phyloP scores from a whole-genome alignment of 2,888 invertebrate genomes.

The Cryptophagus acutangulus region DNA sequence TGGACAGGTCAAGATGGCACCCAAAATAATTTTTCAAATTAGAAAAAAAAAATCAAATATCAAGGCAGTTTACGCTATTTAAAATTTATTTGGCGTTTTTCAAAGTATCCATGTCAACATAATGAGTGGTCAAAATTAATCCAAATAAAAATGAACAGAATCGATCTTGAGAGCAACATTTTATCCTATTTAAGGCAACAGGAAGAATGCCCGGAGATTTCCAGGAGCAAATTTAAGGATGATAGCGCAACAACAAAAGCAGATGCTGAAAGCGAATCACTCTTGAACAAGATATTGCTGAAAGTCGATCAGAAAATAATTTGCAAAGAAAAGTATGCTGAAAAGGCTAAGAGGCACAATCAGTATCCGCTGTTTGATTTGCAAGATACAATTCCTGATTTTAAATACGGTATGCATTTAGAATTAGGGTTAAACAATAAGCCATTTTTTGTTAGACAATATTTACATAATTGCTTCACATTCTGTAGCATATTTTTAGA shows the following conservation, averaged over 20 bases:
- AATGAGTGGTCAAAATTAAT: too few relatives aligned
- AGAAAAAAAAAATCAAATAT: too few relatives aligned
- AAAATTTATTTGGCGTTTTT: too few relatives aligned
- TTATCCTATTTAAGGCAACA: conserved; percentile 27
- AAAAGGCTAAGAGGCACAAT: conserved; percentile 31
- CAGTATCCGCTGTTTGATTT: conserved; percentile 38
- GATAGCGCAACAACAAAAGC: not conserved
- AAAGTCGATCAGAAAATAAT: conserved; percentile 32
- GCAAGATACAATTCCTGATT: conserved; percentile 32
- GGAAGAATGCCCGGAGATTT: conserved; percentile 20
- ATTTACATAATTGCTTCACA: too few relatives aligned
- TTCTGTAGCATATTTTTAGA: too few relatives aligned
- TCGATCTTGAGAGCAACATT: conserved; percentile 24
- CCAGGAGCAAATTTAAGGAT: conserved; percentile 1
- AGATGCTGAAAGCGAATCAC: conserved; percentile 13
- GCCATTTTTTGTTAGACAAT: too few relatives aligned
- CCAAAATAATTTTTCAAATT: too few relatives aligned
- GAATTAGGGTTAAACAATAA: too few relatives aligned
- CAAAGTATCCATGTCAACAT: too few relatives aligned
- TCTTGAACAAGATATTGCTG: conserved; percentile 33
- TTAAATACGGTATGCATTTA: conserved; percentile 39
- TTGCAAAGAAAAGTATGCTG: conserved; percentile 32
- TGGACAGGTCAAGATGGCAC: too few relatives aligned
- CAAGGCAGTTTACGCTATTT: too few relatives aligned
- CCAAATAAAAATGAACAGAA: too few relatives aligned